These are phyloP conservation scores for Ernsta delagoae DNA, from an alignment of 2,888 invertebrate species.

Conservation along the genomic window DNA sequence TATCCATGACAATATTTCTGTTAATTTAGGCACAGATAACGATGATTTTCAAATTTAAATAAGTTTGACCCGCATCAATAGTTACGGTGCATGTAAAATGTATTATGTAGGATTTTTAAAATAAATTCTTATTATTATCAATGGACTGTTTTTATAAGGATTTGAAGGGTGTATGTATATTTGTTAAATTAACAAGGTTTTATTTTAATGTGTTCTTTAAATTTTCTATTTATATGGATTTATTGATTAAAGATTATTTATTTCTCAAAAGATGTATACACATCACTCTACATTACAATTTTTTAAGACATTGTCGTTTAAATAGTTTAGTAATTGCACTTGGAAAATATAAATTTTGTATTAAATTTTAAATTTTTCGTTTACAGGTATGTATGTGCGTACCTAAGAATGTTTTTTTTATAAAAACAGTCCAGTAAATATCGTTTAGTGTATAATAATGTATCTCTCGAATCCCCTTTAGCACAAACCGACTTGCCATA, in stretches of 20 bases:
- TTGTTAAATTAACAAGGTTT: too few relatives aligned
- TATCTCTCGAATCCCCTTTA: not conserved
- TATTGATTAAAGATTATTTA: too few relatives aligned
- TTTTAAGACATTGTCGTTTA: not conserved
- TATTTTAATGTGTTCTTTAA: not conserved
- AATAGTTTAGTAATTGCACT: not conserved
- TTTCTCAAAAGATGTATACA: too few relatives aligned
- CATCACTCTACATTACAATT: not conserved
- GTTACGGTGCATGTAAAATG: not conserved
- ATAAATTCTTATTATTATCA: not conserved
- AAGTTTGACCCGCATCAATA: not conserved
- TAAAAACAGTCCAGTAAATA: slow-evolving; percentile 16
- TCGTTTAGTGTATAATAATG: not conserved
- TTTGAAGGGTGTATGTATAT: too few relatives aligned
- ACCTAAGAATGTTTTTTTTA: not conserved
- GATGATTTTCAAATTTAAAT: too few relatives aligned
- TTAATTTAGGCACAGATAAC: not conserved
- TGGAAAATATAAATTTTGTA: not conserved
- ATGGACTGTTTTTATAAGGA: not conserved
- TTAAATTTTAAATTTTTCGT: too few relatives aligned
- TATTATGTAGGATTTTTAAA: not conserved
- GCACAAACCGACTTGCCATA: slow-evolving; percentile 26
- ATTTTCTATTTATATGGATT: not conserved
- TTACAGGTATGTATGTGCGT: too few relatives aligned
- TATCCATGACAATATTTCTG: not conserved